These are phyloP conservation scores for Pycnonotus jocosus DNA, from an alignment of 2,113 vertebrate species.

Conservation along the genomic window DNA sequence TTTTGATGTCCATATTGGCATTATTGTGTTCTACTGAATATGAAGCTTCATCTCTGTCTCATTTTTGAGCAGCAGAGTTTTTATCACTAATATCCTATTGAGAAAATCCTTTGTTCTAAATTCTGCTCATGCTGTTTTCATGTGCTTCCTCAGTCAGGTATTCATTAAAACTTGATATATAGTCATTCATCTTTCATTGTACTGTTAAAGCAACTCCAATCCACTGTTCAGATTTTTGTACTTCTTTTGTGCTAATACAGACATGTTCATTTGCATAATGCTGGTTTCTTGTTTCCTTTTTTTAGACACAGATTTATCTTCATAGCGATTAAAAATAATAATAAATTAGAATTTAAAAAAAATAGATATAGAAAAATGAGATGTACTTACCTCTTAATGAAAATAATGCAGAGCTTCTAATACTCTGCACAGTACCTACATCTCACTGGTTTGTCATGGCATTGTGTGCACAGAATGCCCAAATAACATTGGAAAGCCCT, in stretches of 20 bases:
- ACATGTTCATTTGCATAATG: background rate
- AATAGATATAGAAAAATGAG: background rate
- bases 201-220: background rate
- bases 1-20: background rate
- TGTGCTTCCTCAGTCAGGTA: background rate
- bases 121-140: conserved; percentile 1
- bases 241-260: background rate
- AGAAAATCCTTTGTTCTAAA: background rate
- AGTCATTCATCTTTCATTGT: background rate
- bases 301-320: background rate
- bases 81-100: background rate
- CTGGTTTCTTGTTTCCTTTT: background rate
- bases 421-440: background rate
- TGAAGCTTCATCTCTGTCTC: background rate
- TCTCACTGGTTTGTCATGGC: background rate
- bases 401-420: background rate
- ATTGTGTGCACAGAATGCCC: background rate
- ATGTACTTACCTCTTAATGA: background rate
- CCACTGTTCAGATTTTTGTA: background rate
- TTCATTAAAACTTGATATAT: conserved; percentile 2
- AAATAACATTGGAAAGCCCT: background rate
- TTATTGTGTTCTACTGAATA: background rate
- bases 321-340: background rate
- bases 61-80: background rate
- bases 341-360: background rate